Base-by-base conservation (phyloP, 2,797 vertebrate genomes). In the Moxostoma hubbsi region DNA sequence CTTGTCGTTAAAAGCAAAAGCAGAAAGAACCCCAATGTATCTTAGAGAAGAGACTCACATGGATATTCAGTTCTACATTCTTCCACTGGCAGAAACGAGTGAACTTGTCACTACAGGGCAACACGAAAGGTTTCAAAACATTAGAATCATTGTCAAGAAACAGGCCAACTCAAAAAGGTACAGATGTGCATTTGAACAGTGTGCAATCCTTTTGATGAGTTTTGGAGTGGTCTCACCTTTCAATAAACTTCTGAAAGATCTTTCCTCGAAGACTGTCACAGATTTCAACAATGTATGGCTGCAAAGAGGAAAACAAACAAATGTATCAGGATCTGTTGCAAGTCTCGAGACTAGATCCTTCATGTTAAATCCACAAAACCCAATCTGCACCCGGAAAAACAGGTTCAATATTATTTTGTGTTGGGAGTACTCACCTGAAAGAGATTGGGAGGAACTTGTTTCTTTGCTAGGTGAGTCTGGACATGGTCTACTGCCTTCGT, bases 81-180 rank as follows among this genome's bases (percentile, higher is more conserved):
- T 99, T 99, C 98, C 98, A 99, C 89, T 99, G 98, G 90, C 97
- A 99, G 81, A 98, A 99, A 67, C 98, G 94, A 74, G 98, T 99
- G 85, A 99, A 99, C 87, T 96, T 98, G 90, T 99, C 98, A 77
- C 98, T 99, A 91, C n/a, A 61, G 24, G 12, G 53, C 15, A 15
- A 18, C 64, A 4, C 16, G 11, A 79, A 61, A 66, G 47, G 15
- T 62, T 68, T 73, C 3, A 50, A 24, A 51, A 16, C 69, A 69
- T 58, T 8, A 55, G 65, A 49, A 77, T 18, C 9, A 46, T 18
- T 43, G 9, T 62, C 7, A 43, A 67, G 6, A 9, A 66, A 18
- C 7, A 57, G 65, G 12, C 47, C 55, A 45, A 68, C 12, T 15
- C 2, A 55, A 47, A 59, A 10, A 46, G 7, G 9, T 16, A n/a